These are phyloP conservation scores for Nothocercus julius DNA, from an alignment of 2,113 vertebrate genomes.

Conservation along the genomic window DNA sequence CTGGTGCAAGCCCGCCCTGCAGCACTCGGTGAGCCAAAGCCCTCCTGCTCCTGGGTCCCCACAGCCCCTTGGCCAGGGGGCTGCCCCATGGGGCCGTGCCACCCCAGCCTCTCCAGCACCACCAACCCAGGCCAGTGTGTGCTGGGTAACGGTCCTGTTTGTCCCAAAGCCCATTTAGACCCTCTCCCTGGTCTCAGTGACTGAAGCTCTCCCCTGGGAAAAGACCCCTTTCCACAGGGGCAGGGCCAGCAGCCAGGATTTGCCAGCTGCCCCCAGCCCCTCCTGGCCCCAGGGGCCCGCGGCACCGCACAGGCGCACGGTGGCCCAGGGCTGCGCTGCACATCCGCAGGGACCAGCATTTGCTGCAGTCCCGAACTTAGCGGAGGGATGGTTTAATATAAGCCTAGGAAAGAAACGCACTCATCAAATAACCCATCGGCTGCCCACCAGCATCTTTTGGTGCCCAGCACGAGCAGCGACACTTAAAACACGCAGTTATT, in stretches of 20 bases:
- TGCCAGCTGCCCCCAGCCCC: too few relatives aligned
- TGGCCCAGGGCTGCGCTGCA: too few relatives aligned
- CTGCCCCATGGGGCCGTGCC: too few relatives aligned
- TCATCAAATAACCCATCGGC: accelerated
- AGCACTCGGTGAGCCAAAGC: background rate
- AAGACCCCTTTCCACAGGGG: background rate
- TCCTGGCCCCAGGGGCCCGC: too few relatives aligned
- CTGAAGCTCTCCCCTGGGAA: background rate
- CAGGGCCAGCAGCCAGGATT: background rate
- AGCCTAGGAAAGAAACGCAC: background rate
- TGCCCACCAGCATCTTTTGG: background rate
- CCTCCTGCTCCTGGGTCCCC: too few relatives aligned
- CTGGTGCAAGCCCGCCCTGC: background rate
- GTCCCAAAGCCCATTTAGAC: too few relatives aligned
- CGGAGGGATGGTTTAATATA: background rate
- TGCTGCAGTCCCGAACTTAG: background rate
- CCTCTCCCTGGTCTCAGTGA: too few relatives aligned
- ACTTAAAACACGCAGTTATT: background rate
- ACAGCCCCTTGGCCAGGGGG: background rate
- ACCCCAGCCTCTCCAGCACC: too few relatives aligned
- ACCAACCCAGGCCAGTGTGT: too few relatives aligned
- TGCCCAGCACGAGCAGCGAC: background rate
- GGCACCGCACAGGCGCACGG: too few relatives aligned
- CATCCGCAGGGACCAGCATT: background rate
- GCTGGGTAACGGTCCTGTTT: too few relatives aligned